Conservation (phyloP, 1,140 invertebrate genomes). For the Pseudoatta argentina region DNA sequence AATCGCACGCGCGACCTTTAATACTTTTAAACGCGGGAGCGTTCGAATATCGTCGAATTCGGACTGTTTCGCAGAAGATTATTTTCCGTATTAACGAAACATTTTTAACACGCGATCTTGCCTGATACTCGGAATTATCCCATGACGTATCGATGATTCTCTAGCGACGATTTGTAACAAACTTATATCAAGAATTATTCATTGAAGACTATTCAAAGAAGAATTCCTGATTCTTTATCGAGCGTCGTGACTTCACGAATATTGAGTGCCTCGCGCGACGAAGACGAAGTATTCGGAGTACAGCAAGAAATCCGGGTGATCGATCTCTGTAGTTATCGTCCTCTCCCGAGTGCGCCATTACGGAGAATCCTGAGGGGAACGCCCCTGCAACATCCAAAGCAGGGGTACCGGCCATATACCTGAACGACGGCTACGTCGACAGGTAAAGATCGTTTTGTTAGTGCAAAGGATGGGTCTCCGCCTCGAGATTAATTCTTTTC, state of each 20-base stretch:
- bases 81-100: not conserved
- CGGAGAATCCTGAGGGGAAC: conserved; percentile 72
- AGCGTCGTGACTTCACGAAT: not conserved
- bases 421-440: conserved; percentile 74
- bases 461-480: conserved; percentile 1
- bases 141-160: not conserved
- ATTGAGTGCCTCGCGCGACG: not conserved
- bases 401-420: conserved; percentile 68
- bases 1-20: conserved; percentile 57
- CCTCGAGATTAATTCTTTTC: conserved; percentile 42
- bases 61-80: not conserved
- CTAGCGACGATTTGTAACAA: not conserved
- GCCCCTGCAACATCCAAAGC: conserved; percentile 71
- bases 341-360: conserved; percentile 68
- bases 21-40: not conserved
- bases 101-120: not conserved
- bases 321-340: conserved; percentile 31
- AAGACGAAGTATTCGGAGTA: conserved; percentile 4
- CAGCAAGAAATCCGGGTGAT: conserved; percentile 21
- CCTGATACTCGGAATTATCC: not conserved
- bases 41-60: not conserved
- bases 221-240: not conserved
- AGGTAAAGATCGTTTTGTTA: conserved; percentile 53
- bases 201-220: not conserved
- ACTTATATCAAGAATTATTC: not conserved